Conservation (phyloP, 2,797 vertebrate genomes). For the Eulemur coronatus region DNA sequence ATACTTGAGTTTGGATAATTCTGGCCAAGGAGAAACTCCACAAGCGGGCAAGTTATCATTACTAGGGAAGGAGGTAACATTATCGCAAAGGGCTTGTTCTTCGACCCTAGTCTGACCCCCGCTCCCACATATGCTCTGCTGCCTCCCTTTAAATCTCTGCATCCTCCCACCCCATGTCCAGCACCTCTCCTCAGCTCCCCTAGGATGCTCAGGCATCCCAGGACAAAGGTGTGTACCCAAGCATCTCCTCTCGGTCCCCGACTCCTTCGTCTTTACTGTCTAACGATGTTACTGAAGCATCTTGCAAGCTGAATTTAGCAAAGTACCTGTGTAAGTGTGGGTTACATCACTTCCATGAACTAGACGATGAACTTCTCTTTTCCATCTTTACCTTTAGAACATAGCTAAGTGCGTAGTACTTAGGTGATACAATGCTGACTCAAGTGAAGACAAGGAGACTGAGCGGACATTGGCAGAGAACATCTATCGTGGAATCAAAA, state of each 20-base stretch:
- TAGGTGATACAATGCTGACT: neutral
- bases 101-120: neutral
- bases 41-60: neutral
- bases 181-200: neutral
- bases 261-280: neutral
- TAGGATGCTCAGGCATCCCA: neutral
- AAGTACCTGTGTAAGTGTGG: neutral
- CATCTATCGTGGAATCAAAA: neutral
- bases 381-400: neutral
- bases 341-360: neutral
- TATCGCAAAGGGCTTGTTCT: neutral
- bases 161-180: neutral
- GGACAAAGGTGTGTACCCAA: neutral
- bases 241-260: neutral
- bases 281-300: neutral
- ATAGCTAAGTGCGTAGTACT: neutral
- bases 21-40: neutral
- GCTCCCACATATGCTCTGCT: too few species aligned
- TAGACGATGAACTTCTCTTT: neutral
- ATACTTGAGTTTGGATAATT: neutral
- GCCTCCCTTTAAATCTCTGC: neutral
- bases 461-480: neutral
- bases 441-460: neutral
- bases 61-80: neutral
- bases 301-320: neutral